Percentiles rank a stretch among this genome's conserved stretches.
Conservation (phyloP, 2,888 invertebrate genomes). For the Siphlonurus alternatus region DNA sequence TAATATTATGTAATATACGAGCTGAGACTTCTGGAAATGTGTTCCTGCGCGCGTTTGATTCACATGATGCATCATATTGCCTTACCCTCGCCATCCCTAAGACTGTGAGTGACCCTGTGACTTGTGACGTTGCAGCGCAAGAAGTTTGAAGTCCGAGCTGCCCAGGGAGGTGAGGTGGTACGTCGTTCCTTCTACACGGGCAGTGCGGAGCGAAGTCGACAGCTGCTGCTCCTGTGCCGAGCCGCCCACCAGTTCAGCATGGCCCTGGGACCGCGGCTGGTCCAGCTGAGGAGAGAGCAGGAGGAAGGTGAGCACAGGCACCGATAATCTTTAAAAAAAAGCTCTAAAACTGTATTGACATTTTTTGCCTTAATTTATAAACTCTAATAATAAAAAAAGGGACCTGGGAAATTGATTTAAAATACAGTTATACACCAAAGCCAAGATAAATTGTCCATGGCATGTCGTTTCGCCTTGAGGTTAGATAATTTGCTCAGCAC, state of each 20-base stretch:
- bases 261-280: constrained; percentile 72
- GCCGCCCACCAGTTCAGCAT: constrained; percentile 93
- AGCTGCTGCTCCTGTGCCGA: constrained; percentile 69
- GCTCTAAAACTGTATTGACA: constrained; percentile 51
- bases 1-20: too few species aligned
- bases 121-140: constrained; percentile 60
- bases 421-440: too few species aligned
- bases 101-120: too few species aligned
- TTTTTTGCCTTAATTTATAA: constrained; percentile 10
- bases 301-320: constrained; percentile 44
- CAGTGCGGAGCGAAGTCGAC: constrained; percentile 86
- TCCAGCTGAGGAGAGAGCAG: constrained; percentile 65
- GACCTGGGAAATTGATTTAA: constrained; percentile 7
- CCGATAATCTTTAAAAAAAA: too few species aligned
- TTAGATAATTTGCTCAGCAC: too few species aligned
- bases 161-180: constrained; percentile 52
- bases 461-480: too few species aligned
- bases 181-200: constrained; percentile 55
- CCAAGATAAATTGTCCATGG: too few species aligned
- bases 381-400: constrained; percentile 12
- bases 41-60: too few species aligned
- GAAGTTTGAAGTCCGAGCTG: constrained; percentile 89
- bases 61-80: too few species aligned
- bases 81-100: too few species aligned
- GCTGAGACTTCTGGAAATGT: too few species aligned